A percentile compares a stretch with the other conserved stretches of the same genome.
Evolutionary conservation across 2,797 vertebrate genomes (phyloP).

Genomic region (Anguilla pacifica): DNA sequence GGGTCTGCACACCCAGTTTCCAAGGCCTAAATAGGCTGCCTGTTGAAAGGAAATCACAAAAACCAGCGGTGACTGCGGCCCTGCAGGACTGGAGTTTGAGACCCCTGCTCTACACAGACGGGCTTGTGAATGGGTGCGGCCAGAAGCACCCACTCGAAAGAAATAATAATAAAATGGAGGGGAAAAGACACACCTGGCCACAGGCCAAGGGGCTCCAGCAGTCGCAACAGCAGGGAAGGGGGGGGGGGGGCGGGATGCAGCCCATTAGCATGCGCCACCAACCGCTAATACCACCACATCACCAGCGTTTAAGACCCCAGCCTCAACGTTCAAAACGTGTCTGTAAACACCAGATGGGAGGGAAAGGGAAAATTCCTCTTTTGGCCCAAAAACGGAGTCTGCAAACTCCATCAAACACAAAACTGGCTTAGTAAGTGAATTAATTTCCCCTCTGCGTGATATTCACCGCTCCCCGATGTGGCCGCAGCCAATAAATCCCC

Average conservation of each 20-base stretch:
- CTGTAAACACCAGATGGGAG: conserved; percentile 1
- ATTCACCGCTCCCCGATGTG: neutral
- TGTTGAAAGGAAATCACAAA: no score
- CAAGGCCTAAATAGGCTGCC: no score
- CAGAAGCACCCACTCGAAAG: no score
- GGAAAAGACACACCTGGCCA: no score
- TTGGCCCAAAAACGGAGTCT: neutral
- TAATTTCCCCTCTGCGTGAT: neutral
- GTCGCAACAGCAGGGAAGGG: neutral
- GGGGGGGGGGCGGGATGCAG: neutral
- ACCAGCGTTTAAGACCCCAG: neutral
- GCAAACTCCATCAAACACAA: neutral
- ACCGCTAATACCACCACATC: neutral
- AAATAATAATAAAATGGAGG: no score
- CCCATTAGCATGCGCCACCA: neutral
- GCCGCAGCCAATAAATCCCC: neutral
- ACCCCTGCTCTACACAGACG: no score
- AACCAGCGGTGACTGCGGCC: no score
- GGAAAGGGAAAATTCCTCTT: neutral
- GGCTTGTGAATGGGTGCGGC: no score
- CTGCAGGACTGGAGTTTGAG: no score
- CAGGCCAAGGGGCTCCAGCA: neutral
- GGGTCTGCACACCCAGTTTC: no score
- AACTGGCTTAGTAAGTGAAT: neutral
- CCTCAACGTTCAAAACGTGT: neutral